Evolutionary conservation across 2,113 vertebrate species (phyloP), one percentile per base, ranked within the genome.

Genomic region (Perca flavescens): DNA sequence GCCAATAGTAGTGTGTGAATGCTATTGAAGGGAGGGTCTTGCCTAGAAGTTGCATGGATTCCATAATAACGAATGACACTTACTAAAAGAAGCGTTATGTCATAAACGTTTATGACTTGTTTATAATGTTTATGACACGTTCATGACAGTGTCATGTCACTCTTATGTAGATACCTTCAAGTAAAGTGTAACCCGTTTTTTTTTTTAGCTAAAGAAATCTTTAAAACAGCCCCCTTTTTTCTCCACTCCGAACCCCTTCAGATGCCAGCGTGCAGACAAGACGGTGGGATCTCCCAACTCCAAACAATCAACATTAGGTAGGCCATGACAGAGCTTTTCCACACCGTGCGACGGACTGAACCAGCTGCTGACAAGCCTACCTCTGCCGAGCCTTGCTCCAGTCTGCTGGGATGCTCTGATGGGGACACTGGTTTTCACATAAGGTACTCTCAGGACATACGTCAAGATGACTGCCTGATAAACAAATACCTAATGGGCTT

Each of bases 311-410:
- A 89, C 89, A 89, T 91, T 90, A 91, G 86, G 77, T 92, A 79
- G 88, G 86, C 84, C 86, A 89, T 94, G 92, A 94, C 92, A 88
- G 90, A 86, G 86, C 82, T 92, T 93, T 91, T 95, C 94, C 80
- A 85, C 92, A 91, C 93, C 22, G 9, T n/a, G 54, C 79, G 77
- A 83, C 92, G 36, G 86, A 73, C 86, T 92, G 81, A 92, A 94
- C 88, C 83, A 91, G 89, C 91, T 93, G 93, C 81, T 92, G 92
- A 94, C 92, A 93, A 80, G 82, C 67, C 63, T 74, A 56, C 70
- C 78, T 81, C 53, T 83, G 74, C 74, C 0, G 57, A 69, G 57
- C 43, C 71, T 17, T 0, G 54, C 76, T 76, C 65, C 31, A 54
- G 82, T 79, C 80, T 47, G 84, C 76, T 4, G 11, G 5, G 74